Conservation (phyloP, 2,113 vertebrate species). For the Pterocles gutturalis region DNA sequence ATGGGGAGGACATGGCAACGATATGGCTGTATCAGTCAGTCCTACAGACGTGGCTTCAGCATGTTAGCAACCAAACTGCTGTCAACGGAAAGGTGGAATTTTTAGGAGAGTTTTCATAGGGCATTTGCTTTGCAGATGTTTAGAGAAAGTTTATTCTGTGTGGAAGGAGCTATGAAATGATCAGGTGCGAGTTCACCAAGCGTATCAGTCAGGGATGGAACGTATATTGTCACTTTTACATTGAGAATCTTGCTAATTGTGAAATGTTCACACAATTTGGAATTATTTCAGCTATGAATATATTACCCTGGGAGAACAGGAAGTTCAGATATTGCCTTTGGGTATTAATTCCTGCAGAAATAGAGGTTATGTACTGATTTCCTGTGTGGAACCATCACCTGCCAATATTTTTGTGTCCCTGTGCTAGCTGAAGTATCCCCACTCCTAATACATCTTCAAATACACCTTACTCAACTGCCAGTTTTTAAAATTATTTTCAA, state of each 20-base stretch:
- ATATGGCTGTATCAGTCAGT: constrained; percentile 52
- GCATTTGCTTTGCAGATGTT: not conserved
- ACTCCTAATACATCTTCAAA: not conserved
- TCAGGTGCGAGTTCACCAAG: not conserved
- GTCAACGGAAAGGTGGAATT: not conserved
- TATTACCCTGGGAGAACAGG: not conserved
- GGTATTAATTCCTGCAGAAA: not conserved
- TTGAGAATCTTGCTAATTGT: not conserved
- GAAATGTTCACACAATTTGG: not conserved
- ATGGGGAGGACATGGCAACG: constrained; percentile 50
- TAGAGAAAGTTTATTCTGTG: not conserved
- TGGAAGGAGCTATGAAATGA: not conserved
- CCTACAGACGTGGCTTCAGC: constrained; percentile 11
- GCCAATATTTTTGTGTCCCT: not conserved
- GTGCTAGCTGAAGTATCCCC: not conserved
- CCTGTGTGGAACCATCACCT: not conserved
- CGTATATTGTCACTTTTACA: not conserved
- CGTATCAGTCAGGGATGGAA: not conserved
- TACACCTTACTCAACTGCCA: not conserved
- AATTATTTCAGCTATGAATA: not conserved
- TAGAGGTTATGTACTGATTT: not conserved
- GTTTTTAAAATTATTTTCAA: not conserved
- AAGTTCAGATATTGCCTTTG: not conserved
- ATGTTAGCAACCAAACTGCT: not conserved
- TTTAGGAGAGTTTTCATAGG: not conserved